Evolutionary conservation across 2,888 invertebrate species (phyloP), one percentile per base, ranked within the genome.

Genomic region (Meiosimyza platycephala): DNA sequence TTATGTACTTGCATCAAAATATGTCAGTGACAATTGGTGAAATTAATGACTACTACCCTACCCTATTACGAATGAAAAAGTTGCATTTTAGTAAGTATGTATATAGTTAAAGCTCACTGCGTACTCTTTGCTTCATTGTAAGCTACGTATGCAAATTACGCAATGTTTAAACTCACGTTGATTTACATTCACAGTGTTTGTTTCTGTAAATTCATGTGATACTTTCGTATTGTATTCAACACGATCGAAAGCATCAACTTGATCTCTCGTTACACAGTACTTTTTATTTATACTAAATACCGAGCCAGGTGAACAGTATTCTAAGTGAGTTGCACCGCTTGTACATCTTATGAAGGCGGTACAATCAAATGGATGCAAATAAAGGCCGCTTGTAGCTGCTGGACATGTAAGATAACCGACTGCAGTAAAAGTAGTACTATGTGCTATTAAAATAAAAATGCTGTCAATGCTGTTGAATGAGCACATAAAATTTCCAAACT

Each of bases 321-420:
- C 90, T 1, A 91, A 86, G 51, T 85, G 85, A 0, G 91, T 91
- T 59, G 90, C 87, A 0, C 92, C 92, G 77, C 90, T 89, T 88
- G 89, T 90, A 79, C 93, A 93, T 79, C 90, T 90, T 16, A 92
- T 86, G 79, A 90, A 93, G 78, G 90, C 90, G 72, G 90, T 89
- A 78, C 92, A 92, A 71, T 92, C 91, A 51, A 84, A 84, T 6
- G 85, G 84, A 79, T 84, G 80, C 52, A 85, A 60, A 59, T 78
- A 85, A 40, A 90, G 80, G 0, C 92, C 92, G 72, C 85, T 87
- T 2, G 85, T 81, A 51, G 86, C 85, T 3, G 81, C 78, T 1
- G 90, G 89, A 81, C 91, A 92, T 70, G 82, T 22, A 15, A 64
- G 51, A 15, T 64, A 22, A 7, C 28, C 64, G 4, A 28, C 15